Base-by-base conservation (phyloP, 2,113 vertebrate species). In the Neoarius graeffei region DNA sequence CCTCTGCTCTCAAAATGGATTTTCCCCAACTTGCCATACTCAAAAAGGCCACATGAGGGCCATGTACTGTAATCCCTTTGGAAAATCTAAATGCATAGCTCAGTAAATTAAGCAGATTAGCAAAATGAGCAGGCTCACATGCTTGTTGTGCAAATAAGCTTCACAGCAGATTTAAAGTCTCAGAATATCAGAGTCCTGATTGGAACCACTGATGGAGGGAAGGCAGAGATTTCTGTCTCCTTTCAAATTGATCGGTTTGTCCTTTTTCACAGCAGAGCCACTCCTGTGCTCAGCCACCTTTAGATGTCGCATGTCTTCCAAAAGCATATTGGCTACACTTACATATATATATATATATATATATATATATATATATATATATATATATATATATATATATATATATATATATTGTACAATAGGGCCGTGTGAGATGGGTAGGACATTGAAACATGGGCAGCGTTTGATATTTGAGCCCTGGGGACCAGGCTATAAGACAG, bases 31-130 rank as follows among this genome's bases (percentile, higher is more conserved):
- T 59, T 90, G 87, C 69, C 86, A 52, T 90, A 74, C 81, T 73
- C 10, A 1, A 17, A 60, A 57, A 67, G 54, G 57, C 79, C 89
- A 82, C 74, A 81, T 1, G 89, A 87, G 89, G 77, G 89, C 89
- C 27, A 19, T n/a, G 52, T 80, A 64, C 50, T 56, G 35, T 69
- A 79, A 73, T 67, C 14, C 64, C 88, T 76, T 85, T 15, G 77
- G 56, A 81, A 88, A 89, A 90, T 91, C 87, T 90, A 84, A 83
- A 25, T 92, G 89, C 91, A 88, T 90, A 85, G 89, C 84, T 92
- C 89, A 92, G 89, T 90, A 93, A 94, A 95, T 94, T 91, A 94
- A 92, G 87, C 90, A 91, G 92, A 60, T 95, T 94, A 94, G 88
- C 67, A 85, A 91, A 92, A 86, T 91, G 92, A 92, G 90, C 92